Conservation (phyloP, 2,113 vertebrate genomes). For the Osmerus mordax region DNA sequence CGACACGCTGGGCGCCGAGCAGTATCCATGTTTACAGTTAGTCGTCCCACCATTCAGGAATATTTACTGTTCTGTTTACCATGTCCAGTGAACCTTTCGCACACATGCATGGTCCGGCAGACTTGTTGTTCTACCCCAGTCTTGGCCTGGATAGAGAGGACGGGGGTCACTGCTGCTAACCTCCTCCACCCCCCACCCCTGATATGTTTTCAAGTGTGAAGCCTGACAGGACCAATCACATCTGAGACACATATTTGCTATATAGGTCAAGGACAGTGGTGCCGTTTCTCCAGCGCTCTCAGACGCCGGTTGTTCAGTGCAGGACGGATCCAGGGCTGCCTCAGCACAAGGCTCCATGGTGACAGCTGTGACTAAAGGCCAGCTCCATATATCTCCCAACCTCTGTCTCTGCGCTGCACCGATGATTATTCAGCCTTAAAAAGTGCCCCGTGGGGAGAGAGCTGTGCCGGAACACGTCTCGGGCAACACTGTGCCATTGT, state of each 20-base stretch:
- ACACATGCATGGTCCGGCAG: background rate
- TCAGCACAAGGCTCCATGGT: conserved; percentile 45
- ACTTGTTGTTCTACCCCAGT: conserved; percentile 17
- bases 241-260: conserved; percentile 33
- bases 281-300: conserved; percentile 51
- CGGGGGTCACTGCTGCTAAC: background rate
- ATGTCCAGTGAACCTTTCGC: background rate
- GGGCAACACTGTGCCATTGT: background rate
- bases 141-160: background rate
- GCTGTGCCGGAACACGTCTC: conserved; percentile 26
- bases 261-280: conserved; percentile 65
- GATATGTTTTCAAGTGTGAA: conserved; percentile 31
- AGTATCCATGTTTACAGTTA: background rate
- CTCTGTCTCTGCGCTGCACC: conserved; percentile 33
- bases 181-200: conserved; percentile 8
- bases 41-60: background rate
- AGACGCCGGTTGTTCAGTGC: conserved; percentile 65
- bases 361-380: conserved; percentile 65
- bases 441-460: conserved; percentile 20
- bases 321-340: conserved; percentile 59
- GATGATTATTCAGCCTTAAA: conserved; percentile 51
- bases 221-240: conserved; percentile 42
- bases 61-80: background rate
- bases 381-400: conserved; percentile 63
- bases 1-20: background rate